These are phyloP conservation scores for Neomonachus schauinslandi DNA, from an alignment of 2,113 vertebrate genomes.

Conservation along the genomic window DNA sequence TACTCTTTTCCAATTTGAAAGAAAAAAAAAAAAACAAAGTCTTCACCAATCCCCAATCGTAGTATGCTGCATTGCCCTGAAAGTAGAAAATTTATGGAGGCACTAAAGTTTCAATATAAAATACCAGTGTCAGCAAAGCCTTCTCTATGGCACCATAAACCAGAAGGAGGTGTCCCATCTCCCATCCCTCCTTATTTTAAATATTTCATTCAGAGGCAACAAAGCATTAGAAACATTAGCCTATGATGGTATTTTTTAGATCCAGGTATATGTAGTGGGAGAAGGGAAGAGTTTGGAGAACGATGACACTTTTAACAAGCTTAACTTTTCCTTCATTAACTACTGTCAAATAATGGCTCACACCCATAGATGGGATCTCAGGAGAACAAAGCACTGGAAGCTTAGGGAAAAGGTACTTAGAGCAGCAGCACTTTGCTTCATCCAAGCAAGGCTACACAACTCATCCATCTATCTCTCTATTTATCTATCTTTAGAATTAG, in stretches of 20 bases:
- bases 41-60: background rate
- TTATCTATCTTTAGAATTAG: background rate
- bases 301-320: background rate
- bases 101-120: background rate
- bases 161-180: background rate
- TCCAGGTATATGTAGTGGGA: background rate
- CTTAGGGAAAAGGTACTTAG: background rate
- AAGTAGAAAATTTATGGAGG: background rate
- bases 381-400: background rate
- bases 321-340: background rate
- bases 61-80: background rate
- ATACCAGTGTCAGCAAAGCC: background rate
- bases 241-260: background rate
- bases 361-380: background rate
- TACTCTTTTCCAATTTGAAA: background rate
- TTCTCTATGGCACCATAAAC: background rate
- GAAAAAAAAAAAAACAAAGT: background rate
- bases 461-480: background rate
- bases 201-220: background rate
- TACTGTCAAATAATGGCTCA: background rate
- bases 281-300: background rate
- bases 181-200: background rate
- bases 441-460: background rate
- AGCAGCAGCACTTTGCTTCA: background rate
- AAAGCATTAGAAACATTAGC: background rate